These are phyloP conservation scores for Gordius sp. DNA, from an alignment of 2,888 invertebrate species.

Conservation along the genomic window DNA sequence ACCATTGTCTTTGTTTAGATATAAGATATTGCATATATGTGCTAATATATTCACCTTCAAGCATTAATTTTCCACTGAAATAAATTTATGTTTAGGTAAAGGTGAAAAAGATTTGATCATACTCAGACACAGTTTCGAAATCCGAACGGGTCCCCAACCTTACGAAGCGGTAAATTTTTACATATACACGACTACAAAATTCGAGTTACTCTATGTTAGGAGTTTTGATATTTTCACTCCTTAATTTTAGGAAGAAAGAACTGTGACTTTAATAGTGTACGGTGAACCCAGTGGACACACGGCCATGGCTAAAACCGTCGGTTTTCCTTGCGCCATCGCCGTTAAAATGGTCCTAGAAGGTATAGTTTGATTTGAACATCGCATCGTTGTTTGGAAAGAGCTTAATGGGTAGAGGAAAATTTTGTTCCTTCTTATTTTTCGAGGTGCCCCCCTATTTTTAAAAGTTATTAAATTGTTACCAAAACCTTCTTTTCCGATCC, in stretches of 20 bases:
- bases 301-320: constrained; percentile 81
- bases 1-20: too few species aligned
- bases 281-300: constrained; percentile 50
- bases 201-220: too few species aligned
- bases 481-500: too few species aligned
- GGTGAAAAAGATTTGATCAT: constrained; percentile 75
- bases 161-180: constrained; percentile 20
- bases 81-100: constrained; percentile 15
- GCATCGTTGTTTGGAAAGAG: too few species aligned
- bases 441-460: too few species aligned
- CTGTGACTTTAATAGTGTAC: constrained; percentile 52
- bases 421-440: too few species aligned
- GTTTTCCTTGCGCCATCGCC: constrained; percentile 75
- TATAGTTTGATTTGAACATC: too few species aligned
- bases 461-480: too few species aligned
- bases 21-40: too few species aligned
- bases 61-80: too few species aligned
- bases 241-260: constrained; percentile 53
- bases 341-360: constrained; percentile 90
- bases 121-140: constrained; percentile 66
- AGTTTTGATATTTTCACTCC: not conserved
- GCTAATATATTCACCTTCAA: constrained; percentile 27
- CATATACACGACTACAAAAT: too few species aligned
- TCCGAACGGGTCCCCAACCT: constrained; percentile 52
- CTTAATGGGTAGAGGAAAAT: too few species aligned